Conservation (phyloP, 1,140 invertebrate species). For the Dendrolimus punctatus region DNA sequence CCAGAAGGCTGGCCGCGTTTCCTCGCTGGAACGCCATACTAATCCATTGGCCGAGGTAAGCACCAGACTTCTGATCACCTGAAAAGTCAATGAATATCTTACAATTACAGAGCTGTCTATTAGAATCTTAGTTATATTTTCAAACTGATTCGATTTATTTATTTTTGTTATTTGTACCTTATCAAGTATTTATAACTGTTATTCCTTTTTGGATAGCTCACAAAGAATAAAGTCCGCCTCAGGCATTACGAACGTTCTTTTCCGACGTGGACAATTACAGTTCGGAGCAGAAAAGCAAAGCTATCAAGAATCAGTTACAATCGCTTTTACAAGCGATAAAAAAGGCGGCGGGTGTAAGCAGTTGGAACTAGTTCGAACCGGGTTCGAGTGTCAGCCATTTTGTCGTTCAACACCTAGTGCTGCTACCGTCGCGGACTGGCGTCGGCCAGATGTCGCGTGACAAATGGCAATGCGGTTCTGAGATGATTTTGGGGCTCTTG, state of each 20-base stretch:
- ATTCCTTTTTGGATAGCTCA: too few relatives aligned
- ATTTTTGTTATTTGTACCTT: too few relatives aligned
- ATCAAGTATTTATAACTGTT: too few relatives aligned
- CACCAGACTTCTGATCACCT: too few relatives aligned
- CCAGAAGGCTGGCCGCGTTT: too few relatives aligned
- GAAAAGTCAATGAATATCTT: too few relatives aligned
- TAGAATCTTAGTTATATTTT: too few relatives aligned
- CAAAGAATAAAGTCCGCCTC: background rate
- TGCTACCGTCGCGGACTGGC: constrained; percentile 12
- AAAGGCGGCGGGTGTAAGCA: constrained; percentile 13
- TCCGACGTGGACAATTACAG: too few relatives aligned
- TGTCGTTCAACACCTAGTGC: constrained; percentile 17
- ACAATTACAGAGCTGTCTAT: too few relatives aligned
- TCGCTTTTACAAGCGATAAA: constrained; percentile 11
- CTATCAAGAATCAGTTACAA: constrained; percentile 12
- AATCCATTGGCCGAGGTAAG: too few relatives aligned
- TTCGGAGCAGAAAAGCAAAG: background rate
- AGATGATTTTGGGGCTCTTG: constrained; percentile 35
- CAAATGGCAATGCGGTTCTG: constrained; percentile 42
- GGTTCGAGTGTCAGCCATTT: constrained; percentile 17
- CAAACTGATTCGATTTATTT: too few relatives aligned
- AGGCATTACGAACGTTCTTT: constrained; percentile 6
- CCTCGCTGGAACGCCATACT: too few relatives aligned
- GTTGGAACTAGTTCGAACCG: constrained; percentile 29
- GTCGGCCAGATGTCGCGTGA: constrained; percentile 40